These are phyloP conservation scores for Eupithecia insigniata DNA, from an alignment of 2,888 invertebrate genomes.

Conservation along the genomic window DNA sequence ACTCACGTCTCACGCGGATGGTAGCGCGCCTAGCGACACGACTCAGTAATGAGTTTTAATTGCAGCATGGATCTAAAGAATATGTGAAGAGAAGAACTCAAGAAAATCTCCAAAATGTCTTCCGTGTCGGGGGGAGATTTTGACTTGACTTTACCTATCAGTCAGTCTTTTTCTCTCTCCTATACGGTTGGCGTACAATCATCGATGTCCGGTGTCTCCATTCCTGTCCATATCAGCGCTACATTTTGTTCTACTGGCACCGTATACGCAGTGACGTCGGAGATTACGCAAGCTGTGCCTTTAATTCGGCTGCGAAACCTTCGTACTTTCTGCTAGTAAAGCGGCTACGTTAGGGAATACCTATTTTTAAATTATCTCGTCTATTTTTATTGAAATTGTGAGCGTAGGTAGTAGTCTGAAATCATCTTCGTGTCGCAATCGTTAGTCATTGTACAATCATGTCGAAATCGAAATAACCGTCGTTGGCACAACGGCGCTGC, in stretches of 20 bases:
- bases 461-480: slow-evolving; percentile 73
- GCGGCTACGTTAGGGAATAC: slow-evolving; percentile 46
- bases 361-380: slow-evolving; percentile 15
- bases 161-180: slow-evolving; percentile 93
- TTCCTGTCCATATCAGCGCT: slow-evolving; percentile 32
- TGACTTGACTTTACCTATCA: slow-evolving; percentile 85
- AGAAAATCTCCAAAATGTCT: slow-evolving; percentile 59
- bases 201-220: slow-evolving; percentile 47
- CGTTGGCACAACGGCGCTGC: slow-evolving; percentile 60
- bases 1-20: slow-evolving; percentile 49
- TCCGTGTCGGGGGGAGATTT: slow-evolving; percentile 87
- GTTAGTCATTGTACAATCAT: slow-evolving; percentile 65
- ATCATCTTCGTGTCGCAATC: slow-evolving; percentile 65
- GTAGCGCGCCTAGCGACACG: slow-evolving; percentile 33
- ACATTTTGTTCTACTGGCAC: slow-evolving; percentile 49
- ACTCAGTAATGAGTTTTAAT: slow-evolving; percentile 50
- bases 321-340: slow-evolving; percentile 80
- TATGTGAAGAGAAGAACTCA: slow-evolving; percentile 47
- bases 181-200: slow-evolving; percentile 85
- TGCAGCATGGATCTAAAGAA: slow-evolving; percentile 56
- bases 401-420: slow-evolving; percentile 51
- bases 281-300: slow-evolving; percentile 79
- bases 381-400: slow-evolving; percentile 41
- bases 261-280: slow-evolving; percentile 81
- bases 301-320: slow-evolving; percentile 78